phyloP scores from a whole-genome alignment of 2,888 invertebrate genomes.

The Margaritifera margaritifera region DNA sequence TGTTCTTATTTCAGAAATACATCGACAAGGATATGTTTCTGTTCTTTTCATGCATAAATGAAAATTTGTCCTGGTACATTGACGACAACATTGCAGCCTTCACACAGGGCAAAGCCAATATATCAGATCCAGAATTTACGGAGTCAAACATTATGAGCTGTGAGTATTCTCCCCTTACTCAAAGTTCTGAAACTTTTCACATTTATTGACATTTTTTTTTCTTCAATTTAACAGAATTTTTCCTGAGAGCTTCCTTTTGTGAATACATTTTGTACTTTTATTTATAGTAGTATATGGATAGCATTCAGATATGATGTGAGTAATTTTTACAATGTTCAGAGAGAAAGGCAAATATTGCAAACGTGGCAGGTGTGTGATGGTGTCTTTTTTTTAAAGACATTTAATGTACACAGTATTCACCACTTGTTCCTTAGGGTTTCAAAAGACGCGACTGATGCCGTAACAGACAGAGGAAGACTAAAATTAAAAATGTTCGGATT shows the following conservation, averaged over 20 bases:
- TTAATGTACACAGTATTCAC: no score
- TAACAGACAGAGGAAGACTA: no score
- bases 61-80: constrained; percentile 41
- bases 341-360: no score
- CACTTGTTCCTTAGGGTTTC: no score
- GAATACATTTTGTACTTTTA: background rate
- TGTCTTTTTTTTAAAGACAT: no score
- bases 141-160: constrained; percentile 44
- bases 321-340: no score
- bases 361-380: no score
- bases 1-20: constrained; percentile 26
- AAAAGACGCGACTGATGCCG: no score
- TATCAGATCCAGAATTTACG: constrained; percentile 27
- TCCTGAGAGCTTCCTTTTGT: background rate
- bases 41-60: constrained; percentile 32
- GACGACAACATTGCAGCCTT: constrained; percentile 32
- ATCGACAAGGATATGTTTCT: constrained; percentile 36
- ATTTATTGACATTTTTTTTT: background rate
- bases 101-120: constrained; percentile 21
- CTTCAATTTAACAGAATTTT: background rate
- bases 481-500: no score
- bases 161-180: constrained; percentile 15
- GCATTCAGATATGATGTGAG: no score
- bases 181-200: background rate
- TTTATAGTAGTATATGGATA: no score